Conservation (phyloP, 1,140 invertebrate genomes). For the Tetraneura akinire region DNA sequence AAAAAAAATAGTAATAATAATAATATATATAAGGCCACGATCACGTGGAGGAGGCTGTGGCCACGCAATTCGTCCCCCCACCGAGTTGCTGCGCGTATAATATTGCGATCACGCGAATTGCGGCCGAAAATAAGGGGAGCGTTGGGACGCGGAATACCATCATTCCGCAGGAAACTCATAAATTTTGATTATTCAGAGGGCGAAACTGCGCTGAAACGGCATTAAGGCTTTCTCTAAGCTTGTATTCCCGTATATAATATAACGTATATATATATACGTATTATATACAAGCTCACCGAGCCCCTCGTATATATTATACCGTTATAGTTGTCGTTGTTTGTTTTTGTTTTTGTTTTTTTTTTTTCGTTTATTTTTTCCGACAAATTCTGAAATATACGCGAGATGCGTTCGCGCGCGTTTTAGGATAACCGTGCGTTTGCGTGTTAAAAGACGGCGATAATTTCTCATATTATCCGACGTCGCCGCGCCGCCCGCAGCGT, state of each 20-base stretch:
- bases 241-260: no score
- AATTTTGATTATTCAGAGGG: slow-evolving; percentile 52
- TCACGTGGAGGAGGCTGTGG: slow-evolving; percentile 30
- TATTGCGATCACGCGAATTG: slow-evolving; percentile 51
- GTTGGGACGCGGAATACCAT: slow-evolving; percentile 42
- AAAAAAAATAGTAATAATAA: no score
- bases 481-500: not conserved
- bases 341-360: slow-evolving; percentile 33
- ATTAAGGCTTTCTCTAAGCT: slow-evolving; percentile 51
- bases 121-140: slow-evolving; percentile 13
- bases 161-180: slow-evolving; percentile 49
- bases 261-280: no score
- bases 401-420: not conserved
- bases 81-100: slow-evolving; percentile 39
- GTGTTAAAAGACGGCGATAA: slow-evolving; percentile 36
- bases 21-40: no score
- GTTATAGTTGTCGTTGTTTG: not conserved
- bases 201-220: slow-evolving; percentile 50
- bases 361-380: not conserved
- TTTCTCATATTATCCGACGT: slow-evolving; percentile 34
- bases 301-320: slow-evolving; percentile 30
- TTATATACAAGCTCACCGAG: not conserved
- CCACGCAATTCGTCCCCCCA: slow-evolving; percentile 4
- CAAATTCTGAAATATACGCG: slow-evolving; percentile 49
- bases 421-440: not conserved